Base-by-base conservation (phyloP, 2,113 vertebrate genomes). In the Zeus faber region DNA sequence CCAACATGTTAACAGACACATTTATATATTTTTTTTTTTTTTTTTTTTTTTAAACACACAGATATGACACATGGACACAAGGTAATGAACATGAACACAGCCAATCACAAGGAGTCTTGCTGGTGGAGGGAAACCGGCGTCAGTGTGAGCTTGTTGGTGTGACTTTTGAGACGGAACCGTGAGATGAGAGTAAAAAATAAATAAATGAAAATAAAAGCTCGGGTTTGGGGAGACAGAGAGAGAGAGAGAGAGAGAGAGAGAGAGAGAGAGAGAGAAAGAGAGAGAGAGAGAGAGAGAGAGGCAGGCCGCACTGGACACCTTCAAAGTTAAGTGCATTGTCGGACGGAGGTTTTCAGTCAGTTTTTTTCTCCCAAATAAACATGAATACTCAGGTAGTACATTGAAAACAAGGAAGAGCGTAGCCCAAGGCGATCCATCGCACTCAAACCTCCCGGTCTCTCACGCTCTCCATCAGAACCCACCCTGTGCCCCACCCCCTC, bases 31-130 rank as follows among this genome's bases (percentile, higher is more conserved):
- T n/a, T n/a, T n/a, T n/a, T n/a, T n/a, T n/a, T n/a, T n/a, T n/a
- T n/a, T n/a, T n/a, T n/a, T 74, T 75, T 59, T 60, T 6, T 16
- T 66, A 54, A 63, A 76, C 68, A 80, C 60, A 84, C 55, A 76
- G 43, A 76, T 23, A 70, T 35, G 60, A 23, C 41, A 68, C 67
- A 80, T n/a, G n/a, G n/a, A n/a, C n/a, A n/a, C n/a, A 80, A 62
- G 57, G 60, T 63, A 73, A 62, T 70, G 53, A 31, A 80, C 55
- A 75, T 26, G 10, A 73, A 50, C 24, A 70, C 58, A 72, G 69
- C 49, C 65, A 49, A 65, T 54, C 22, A 70, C 56, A 56, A 57
- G 58, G 29, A 52, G 46, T 13, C 40, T 37, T 27, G 6, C 40
- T 52, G 51, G 66, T 40, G 17, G 64, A 52, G 49, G 35, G 46